phyloP scores from a whole-genome alignment of 1,140 invertebrate genomes.

The Drosophila gunungcola region DNA sequence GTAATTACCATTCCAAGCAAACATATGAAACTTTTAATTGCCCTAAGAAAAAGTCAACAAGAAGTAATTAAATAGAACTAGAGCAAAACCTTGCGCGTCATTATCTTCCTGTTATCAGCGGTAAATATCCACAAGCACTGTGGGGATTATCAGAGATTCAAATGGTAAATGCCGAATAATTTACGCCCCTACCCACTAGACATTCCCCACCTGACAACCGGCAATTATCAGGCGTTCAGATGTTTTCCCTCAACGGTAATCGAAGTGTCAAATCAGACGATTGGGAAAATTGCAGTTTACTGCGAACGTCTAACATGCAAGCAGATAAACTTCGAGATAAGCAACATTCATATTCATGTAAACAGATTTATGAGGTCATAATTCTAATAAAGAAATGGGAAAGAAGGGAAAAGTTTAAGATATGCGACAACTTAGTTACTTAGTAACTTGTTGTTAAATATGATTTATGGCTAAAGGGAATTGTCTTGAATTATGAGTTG shows the following conservation, averaged over 20 bases:
- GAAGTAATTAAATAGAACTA: conserved; percentile 38
- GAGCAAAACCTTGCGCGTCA: conserved; percentile 46
- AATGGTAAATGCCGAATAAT: conserved; percentile 58
- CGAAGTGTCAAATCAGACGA: conserved; percentile 23
- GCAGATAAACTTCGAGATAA: conserved; percentile 30
- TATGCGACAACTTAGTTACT: neutral
- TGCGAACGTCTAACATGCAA: conserved; percentile 33
- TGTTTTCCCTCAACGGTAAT: conserved; percentile 20
- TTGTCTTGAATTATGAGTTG: no score
- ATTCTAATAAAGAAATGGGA: conserved; percentile 18
- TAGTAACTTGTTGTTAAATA: no score
- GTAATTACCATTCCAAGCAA: conserved; percentile 36
- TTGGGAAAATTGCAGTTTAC: conserved; percentile 46
- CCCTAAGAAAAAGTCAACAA: conserved; percentile 32
- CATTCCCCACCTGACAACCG: conserved; percentile 16
- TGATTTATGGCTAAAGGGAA: no score
- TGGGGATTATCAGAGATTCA: conserved; percentile 47
- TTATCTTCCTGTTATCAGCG: conserved; percentile 27
- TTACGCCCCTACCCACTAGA: conserved; percentile 21
- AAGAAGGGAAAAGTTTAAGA: neutral
- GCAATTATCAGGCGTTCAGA: conserved; percentile 42
- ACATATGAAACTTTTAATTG: conserved; percentile 51
- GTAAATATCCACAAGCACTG: conserved; percentile 18
- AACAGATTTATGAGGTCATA: conserved; percentile 48
- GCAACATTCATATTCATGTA: neutral